phyloP scores from a whole-genome alignment of 92 coral and sea anemone genomes.

The Heliopora coerulea region DNA sequence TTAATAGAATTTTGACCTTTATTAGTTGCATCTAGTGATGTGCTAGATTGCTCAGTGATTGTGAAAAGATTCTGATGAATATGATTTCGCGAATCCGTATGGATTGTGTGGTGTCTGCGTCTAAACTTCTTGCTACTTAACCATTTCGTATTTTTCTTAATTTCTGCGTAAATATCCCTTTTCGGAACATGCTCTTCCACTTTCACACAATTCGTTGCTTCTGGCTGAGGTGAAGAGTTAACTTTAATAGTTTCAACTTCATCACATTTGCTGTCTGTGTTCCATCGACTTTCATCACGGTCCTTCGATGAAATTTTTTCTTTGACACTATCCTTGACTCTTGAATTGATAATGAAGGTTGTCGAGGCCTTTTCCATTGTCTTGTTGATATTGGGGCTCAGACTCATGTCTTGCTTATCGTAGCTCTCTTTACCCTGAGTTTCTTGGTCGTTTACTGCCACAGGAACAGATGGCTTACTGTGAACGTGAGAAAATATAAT shows the following conservation, averaged over 20 bases:
- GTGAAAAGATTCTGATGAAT: slow-evolving; percentile 19
- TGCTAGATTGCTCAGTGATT: slow-evolving; percentile 32
- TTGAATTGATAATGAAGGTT: not conserved
- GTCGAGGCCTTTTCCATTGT: not conserved
- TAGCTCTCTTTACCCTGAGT: not conserved
- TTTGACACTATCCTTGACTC: not conserved
- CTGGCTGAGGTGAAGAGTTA: not conserved
- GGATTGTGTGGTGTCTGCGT: slow-evolving; percentile 38
- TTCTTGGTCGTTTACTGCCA: not conserved
- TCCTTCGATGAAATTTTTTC: not conserved
- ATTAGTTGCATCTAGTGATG: slow-evolving; percentile 9
- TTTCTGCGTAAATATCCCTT: slow-evolving; percentile 26
- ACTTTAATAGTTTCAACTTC: not conserved
- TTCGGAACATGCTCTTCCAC: slow-evolving; percentile 11
- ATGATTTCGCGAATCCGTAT: slow-evolving; percentile 17
- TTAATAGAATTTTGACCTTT: not conserved
- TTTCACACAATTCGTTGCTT: not conserved
- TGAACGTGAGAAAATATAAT: slow-evolving; percentile 7
- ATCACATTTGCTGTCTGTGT: not conserved
- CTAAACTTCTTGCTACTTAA: slow-evolving; percentile 15
- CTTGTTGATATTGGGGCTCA: not conserved
- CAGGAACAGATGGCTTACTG: not conserved
- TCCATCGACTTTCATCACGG: not conserved
- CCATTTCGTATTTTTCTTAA: slow-evolving; percentile 39
- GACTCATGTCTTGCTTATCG: not conserved